Evolutionary conservation across 1,140 invertebrate genomes (phyloP), one percentile per base, ranked within the genome.

Genomic region (Drosophila equinoxialis): DNA sequence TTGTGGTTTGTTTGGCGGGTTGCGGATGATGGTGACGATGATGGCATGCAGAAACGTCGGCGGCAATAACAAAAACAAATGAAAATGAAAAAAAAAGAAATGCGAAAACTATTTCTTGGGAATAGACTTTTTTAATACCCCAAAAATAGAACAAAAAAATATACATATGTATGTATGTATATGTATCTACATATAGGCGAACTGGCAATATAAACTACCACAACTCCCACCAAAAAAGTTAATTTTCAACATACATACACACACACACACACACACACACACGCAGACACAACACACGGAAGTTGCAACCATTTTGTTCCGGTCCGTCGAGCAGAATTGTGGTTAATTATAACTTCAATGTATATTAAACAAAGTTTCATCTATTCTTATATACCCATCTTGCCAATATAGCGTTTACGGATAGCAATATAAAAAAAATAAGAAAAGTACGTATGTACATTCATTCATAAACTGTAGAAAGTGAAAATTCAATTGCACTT

Each of bases 401-500:
- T 8, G 6, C 8, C 6, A 60, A 55, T 2, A 33, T 57, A 14
- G 13, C 45, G 17, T 2, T 30, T 57, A 57, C 26, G 1, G 26
- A 33, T 37, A n/a, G 6, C n/a, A 64, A n/a, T n/a, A 3, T 3
- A 37, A 39, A 39, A 11, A 23, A 8, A 30, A 33, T 11, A 8
- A 30, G 41, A 60, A 65, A 73, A 71, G 45, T 17, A 0, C 17
- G 17, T 17, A 26, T 26, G 23, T 26, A 83, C 39, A 68, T 74
- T 68, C 30, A 48, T 48, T 63, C 42, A 71, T 62, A 68, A 74
- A 78, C 69, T 68, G 63, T 68, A 86, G 71, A 72, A 85, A 81
- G 81, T 72, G 71, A 66, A 86, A 81, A 81, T 86, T 81, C 62
- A 84, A 78, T 84, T 75, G 67, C 67, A 42, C 68, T 33, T 76